phyloP scores from a whole-genome alignment of 2,797 vertebrate species.

The Strix occidentalis region DNA sequence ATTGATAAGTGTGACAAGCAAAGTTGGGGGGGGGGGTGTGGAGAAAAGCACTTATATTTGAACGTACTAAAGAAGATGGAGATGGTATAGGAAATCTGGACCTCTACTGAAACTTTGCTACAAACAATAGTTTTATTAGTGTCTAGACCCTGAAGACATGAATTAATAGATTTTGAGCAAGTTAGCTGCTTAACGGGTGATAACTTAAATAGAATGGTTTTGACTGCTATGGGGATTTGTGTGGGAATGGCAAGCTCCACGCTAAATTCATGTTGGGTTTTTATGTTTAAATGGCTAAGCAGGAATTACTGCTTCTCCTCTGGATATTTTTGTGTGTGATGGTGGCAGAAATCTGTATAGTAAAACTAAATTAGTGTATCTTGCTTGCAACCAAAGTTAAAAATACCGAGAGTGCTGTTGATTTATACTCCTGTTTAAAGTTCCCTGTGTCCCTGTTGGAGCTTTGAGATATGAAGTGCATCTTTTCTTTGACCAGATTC shows the following conservation, averaged over 20 bases:
- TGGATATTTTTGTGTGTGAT: not conserved
- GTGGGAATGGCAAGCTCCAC: accelerated
- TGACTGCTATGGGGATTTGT: not conserved
- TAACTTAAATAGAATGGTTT: not conserved
- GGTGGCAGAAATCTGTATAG: not conserved
- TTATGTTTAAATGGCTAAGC: not conserved
- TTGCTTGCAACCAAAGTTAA: not conserved
- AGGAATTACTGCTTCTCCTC: not conserved
- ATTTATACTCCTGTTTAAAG: not conserved
- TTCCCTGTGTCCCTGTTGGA: not conserved
- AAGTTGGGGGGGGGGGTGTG: not conserved
- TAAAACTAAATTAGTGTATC: not conserved
- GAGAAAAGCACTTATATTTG: not conserved
- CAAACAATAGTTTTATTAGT: not conserved
- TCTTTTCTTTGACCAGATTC: not conserved
- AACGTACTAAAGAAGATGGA: not conserved
- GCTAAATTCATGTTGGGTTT: not conserved
- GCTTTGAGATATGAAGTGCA: not conserved
- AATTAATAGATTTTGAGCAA: not conserved
- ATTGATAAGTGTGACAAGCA: accelerated
- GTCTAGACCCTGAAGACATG: not conserved
- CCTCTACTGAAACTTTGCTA: not conserved
- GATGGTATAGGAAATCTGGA: not conserved
- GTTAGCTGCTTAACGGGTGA: not conserved
- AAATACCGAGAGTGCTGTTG: not conserved